Conservation (phyloP, 2,797 vertebrate species). For the Cuculus canorus region DNA sequence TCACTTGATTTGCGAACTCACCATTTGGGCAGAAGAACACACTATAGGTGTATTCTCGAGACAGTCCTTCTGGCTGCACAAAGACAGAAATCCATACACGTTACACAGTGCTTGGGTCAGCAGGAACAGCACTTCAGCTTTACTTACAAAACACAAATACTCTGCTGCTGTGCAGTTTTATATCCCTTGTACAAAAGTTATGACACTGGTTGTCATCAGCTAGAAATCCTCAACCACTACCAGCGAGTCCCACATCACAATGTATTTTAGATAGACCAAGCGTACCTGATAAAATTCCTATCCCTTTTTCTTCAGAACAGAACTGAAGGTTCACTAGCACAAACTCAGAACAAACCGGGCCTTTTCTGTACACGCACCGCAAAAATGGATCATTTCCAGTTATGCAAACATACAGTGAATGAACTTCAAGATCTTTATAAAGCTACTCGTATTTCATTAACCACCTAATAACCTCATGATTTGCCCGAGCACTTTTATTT, state of each 20-base stretch:
- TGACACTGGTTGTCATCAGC: neutral
- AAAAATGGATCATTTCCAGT: neutral
- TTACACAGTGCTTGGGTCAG: neutral
- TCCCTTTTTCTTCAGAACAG: neutral
- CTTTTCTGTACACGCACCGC: neutral
- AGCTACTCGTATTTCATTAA: fast-evolving
- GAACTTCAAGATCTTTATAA: neutral
- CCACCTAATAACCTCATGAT: neutral
- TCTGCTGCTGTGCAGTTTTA: neutral
- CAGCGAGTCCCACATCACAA: neutral
- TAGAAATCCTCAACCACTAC: neutral
- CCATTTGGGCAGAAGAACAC: conserved; percentile 96
- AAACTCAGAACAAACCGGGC: neutral
- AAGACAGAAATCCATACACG: conserved; percentile 48
- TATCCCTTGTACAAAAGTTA: neutral
- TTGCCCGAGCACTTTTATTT: neutral
- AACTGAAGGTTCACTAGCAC: neutral
- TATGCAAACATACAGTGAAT: neutral
- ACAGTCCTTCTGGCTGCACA: conserved; percentile 88
- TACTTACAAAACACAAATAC: neutral
- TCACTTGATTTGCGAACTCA: conserved; percentile 71
- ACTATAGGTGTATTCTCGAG: conserved; percentile 91
- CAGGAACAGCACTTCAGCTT: neutral
- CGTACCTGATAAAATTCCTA: neutral
- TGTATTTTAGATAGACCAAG: neutral